These are phyloP conservation scores for Drosophila infuscata DNA, from an alignment of 2,888 invertebrate genomes.

Conservation along the genomic window DNA sequence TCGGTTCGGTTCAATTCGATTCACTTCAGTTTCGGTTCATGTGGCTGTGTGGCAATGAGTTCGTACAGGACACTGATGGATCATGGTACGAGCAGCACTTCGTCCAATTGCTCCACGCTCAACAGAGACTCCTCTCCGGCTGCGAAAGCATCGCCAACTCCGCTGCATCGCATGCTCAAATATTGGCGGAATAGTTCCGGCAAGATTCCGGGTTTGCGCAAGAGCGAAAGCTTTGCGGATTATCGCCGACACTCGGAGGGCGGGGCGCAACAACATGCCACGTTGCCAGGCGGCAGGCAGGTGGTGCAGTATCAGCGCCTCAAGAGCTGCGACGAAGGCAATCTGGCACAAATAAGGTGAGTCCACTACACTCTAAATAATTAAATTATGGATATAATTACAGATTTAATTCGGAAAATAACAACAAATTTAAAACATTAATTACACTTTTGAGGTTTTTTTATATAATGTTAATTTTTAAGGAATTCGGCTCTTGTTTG, in stretches of 20 bases:
- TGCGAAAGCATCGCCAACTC: conserved; percentile 48
- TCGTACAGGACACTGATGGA: conserved; percentile 72
- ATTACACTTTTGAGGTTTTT: neutral
- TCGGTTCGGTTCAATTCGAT: neutral
- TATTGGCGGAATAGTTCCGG: conserved; percentile 81
- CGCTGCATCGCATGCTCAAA: conserved; percentile 77
- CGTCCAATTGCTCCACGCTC: conserved; percentile 14
- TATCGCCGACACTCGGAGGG: conserved; percentile 67
- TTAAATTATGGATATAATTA: neutral
- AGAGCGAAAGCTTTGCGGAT: conserved; percentile 80
- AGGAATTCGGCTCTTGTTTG: neutral
- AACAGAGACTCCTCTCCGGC: conserved; percentile 6
- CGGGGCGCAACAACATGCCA: conserved; percentile 22
- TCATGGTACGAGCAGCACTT: conserved; percentile 16
- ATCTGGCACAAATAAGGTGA: conserved; percentile 75
- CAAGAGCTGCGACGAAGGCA: conserved; percentile 79
- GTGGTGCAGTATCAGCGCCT: conserved; percentile 75
- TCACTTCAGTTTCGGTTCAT: neutral
- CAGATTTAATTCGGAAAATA: neutral
- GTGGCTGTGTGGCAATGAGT: conserved; percentile 57
- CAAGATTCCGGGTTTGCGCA: conserved; percentile 66
- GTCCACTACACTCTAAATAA: conserved; percentile 22
- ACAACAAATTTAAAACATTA: neutral
- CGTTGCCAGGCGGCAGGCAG: conserved; percentile 40
- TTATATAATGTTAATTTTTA: neutral